Base-by-base conservation (phyloP, 2,113 vertebrate species). In the Platichthys stellatus region DNA sequence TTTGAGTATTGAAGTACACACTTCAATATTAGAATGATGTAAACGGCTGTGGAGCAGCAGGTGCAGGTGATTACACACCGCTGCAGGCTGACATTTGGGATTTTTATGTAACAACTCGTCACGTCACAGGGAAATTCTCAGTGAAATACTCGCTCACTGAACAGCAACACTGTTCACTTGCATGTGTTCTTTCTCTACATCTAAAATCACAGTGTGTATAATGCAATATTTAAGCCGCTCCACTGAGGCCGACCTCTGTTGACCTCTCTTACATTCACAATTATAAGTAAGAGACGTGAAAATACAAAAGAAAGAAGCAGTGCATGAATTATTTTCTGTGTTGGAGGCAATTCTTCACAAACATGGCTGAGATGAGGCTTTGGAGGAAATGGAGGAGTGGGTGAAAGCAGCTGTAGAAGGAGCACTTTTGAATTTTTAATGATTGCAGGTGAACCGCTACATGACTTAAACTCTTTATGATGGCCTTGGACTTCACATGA, bases 401-500 rank as follows among this genome's bases (percentile, higher is more conserved):
- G 26, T 17, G 73, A 68, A 74, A 71, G 17, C 69, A 31, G 63
- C 61, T 72, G 62, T 8, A 47, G 17, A 72, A 38, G 43, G 53
- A 63, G 31, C 31, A 31, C 6, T 31, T 31, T 31, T 31, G 6
- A 31, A 31, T 31, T 31, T 31, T 31, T 7, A 40, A 40, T 40
- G 56, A 72, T 35, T 43, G 43, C 65, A 76, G 61, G 67, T 75
- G 60, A 83, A 72, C 57, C 49, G 31, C 61, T 76, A 67, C 53
- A 86, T 24, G 63, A 67, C 64, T 79, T 67, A 69, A 65, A 31
- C 28, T 31, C 28, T 31, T 7, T 31, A 5, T 31, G 5, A 31
- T 6, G 31, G 31, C 31, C 31, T 31, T 31, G 31, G 31, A 31
- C 28, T 31, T 31, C 31, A 31, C 31, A 31, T 31, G 31, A 31